Evolutionary conservation across 1,140 invertebrate species (phyloP), one percentile per base, ranked within the genome.

Genomic region (Cataglyphis hispanica): DNA sequence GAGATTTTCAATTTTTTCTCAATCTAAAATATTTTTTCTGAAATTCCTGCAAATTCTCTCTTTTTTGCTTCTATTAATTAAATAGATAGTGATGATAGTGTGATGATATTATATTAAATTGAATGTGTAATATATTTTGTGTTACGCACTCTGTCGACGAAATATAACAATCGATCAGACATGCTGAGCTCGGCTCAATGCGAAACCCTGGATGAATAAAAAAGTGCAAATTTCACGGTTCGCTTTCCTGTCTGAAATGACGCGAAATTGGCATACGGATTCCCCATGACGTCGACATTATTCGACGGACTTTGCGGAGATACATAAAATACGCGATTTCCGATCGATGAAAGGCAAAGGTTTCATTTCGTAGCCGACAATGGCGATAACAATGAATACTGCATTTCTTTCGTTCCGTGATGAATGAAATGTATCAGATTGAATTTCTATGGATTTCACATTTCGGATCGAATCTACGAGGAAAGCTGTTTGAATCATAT

Each of bases 191-290:
- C 77, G 31, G 67, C 37, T 83, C 66, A 72, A 72, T 60, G 22
- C 22, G n/a, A 43, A 74, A 74, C 72, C 53, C 61, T 46, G 56
- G 19, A 70, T 72, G 67, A 74, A 72, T 83, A 74, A 61, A 74
- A 80, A 83, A 83, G 67, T 74, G 67, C 53, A 40, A 83, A 83
- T 83, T 74, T 74, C 2, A 60, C 56, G 25, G 67, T n/a, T 46
- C 37, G 11, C 50, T 81, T 58, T 81, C n/a, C 37, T 67, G 8
- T 43, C 37, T 58, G 40, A 74, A 81, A 72, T 72, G 53, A 72
- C 37, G 53, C 25, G 53, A 72, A 83, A 83, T 83, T 72, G 78
- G 53, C 78, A 83, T 43, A 43, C 8, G n/a, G 22, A 60, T 74
- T 72, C 27, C 4, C 11, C 37, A 3, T 72, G 46, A 81, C 77